Conservation (phyloP, 2,797 vertebrate species). For the Catamblyrhynchus diadema region DNA sequence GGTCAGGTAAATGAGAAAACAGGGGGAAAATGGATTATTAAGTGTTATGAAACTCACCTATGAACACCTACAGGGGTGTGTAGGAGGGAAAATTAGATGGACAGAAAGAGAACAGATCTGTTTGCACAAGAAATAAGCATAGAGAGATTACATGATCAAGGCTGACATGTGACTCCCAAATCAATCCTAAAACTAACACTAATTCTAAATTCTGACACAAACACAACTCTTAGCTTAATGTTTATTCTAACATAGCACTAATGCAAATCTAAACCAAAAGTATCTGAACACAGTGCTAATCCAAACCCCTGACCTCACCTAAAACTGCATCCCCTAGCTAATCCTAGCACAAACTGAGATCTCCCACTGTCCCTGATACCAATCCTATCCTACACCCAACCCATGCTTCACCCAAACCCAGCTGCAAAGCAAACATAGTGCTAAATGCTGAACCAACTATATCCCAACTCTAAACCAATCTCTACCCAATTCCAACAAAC, state of each 20-base stretch:
- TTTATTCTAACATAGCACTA: neutral
- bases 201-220: neutral
- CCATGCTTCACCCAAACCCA: neutral
- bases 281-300: neutral
- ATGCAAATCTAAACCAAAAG: neutral
- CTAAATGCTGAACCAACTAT: neutral
- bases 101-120: neutral
- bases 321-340: neutral
- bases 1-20: constrained; percentile 30
- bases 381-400: neutral
- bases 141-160: neutral
- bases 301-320: neutral
- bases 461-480: neutral
- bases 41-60: neutral
- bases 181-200: neutral
- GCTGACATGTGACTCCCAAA: neutral
- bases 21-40: neutral
- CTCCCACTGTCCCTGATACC: neutral
- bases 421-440: neutral
- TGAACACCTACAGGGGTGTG: neutral
- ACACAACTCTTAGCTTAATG: neutral
- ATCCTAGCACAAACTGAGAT: neutral
- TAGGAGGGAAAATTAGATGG: neutral
- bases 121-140: neutral
- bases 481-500: neutral